Base-by-base conservation (phyloP, 2,113 vertebrate species). In the Saimiri boliviensis region DNA sequence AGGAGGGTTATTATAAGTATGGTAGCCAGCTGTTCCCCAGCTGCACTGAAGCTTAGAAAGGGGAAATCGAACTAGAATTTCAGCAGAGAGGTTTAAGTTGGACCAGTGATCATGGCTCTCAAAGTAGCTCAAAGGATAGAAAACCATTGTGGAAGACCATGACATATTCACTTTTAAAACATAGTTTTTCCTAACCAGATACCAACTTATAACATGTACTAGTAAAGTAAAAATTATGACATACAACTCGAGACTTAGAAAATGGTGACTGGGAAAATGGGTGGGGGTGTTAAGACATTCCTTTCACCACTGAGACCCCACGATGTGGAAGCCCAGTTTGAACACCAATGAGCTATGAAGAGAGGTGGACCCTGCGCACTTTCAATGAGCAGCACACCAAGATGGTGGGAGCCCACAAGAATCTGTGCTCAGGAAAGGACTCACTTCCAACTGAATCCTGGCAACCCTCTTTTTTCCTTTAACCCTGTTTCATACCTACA, bases 1-100 rank as follows among this genome's bases (percentile, higher is more conserved):
- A 1, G 47, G 80, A 94, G 49, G 96, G 95, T 76, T 95, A 45
- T 80, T 92, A 32, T 35, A 37, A 89, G 91, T 37, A 25, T 70
- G 96, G 86, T 4, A 66, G 89, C 95, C 97, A 98, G 97, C 97
- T 98, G 97, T 77, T 87, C 49, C 56, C 95, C 96, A 98, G 97
- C 97, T 97, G 96, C 47, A n/a, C 0, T 2, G 27, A 70, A 21
- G 73, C n/a, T 1, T 27, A 68, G 13, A 77, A 37, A 40, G n/a
- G 66, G 76, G 63, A 74, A 63, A 82, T 9, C 4, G 42, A 47
- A 80, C 37, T n/a, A 52, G 56, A 54, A 14, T 86, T 49, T 74
- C 83, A 84, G 79, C 17, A 35, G 16, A 77, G 35, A 79, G 89
- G 40, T 25, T 84, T 74, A 81, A 68, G 81, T 49, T 30, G 93